Percentiles rank a stretch among this genome's conserved stretches.
phyloP scores from a whole-genome alignment of 2,888 invertebrate species.

The Sinohyriopsis cumingii region DNA sequence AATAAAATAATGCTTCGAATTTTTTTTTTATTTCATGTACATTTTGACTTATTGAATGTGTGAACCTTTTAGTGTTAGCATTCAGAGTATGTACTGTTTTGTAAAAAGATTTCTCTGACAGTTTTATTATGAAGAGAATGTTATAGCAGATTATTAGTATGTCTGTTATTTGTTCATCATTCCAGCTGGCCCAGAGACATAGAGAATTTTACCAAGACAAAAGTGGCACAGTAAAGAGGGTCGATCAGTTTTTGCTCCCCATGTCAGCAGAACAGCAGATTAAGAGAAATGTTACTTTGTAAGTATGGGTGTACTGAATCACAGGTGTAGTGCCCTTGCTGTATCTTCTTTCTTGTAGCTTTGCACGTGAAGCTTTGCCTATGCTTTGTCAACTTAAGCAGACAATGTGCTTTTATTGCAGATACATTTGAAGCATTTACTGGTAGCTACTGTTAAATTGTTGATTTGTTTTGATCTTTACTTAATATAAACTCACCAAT shows the following conservation, averaged over 20 bases:
- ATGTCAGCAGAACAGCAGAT: slow-evolving; percentile 65
- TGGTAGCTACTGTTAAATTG: background rate
- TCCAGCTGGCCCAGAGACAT: slow-evolving; percentile 68
- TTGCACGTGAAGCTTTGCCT: too few relatives aligned
- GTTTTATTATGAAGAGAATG: too few relatives aligned
- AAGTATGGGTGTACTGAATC: slow-evolving; percentile 55
- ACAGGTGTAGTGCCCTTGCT: background rate
- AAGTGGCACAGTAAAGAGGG: slow-evolving; percentile 62
- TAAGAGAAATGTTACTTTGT: slow-evolving; percentile 62
- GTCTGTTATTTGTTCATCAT: slow-evolving; percentile 6
- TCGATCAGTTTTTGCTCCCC: slow-evolving; percentile 68
- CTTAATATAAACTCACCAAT: too few relatives aligned
- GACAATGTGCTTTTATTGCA: background rate
- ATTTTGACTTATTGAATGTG: too few relatives aligned
- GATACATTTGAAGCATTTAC: background rate
- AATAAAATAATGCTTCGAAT: too few relatives aligned
- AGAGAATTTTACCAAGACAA: slow-evolving; percentile 70
- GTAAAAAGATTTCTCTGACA: too few relatives aligned
- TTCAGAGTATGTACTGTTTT: too few relatives aligned
- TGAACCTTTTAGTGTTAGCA: too few relatives aligned
- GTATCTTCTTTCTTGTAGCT: slow-evolving; percentile 2
- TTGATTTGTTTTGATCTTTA: slow-evolving; percentile 3
- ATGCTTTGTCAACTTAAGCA: too few relatives aligned
- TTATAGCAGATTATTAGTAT: too few relatives aligned
- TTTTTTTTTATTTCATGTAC: too few relatives aligned